A percentile compares a stretch with the other conserved stretches of the same genome.
Conservation (phyloP, 2,113 vertebrate species). For the Boleophthalmus pectinirostris region DNA sequence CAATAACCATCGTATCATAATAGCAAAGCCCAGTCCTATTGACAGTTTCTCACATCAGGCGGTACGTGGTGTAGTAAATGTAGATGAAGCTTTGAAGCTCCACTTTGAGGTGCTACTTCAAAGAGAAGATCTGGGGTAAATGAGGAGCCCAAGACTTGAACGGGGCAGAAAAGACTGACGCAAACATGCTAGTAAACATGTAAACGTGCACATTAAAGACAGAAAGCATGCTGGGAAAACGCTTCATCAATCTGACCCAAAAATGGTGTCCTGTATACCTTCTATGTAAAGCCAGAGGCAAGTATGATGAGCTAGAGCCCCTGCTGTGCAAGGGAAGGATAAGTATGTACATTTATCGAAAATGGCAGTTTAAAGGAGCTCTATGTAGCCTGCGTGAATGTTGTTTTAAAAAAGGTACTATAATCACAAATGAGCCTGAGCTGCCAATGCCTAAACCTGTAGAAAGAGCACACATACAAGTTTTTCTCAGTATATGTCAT, state of each 20-base stretch:
- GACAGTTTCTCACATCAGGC: constrained; percentile 71
- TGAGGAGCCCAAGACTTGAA: constrained; percentile 31
- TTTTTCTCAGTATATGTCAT: no score
- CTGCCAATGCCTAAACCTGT: no score
- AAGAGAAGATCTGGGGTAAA: constrained; percentile 44
- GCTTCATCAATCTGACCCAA: not conserved
- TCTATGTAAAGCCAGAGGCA: no score
- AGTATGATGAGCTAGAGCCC: not conserved
- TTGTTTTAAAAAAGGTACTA: no score
- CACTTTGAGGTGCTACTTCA: constrained; percentile 70
- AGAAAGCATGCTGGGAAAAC: not conserved
- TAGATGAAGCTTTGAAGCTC: constrained; percentile 68
- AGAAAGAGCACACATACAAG: no score
- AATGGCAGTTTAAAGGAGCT: no score
- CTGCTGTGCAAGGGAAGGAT: not conserved
- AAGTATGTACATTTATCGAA: not conserved
- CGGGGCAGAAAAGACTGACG: not conserved
- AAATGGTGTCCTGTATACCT: not conserved
- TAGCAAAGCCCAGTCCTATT: constrained; percentile 53
- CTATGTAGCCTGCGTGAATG: no score
- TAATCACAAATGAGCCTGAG: no score
- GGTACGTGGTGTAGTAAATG: constrained; percentile 43
- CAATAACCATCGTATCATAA: constrained; percentile 60
- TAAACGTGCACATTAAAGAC: not conserved
- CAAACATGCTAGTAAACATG: constrained; percentile 10